phyloP scores from a whole-genome alignment of 2,797 vertebrate genomes.

The Agapornis canus region DNA sequence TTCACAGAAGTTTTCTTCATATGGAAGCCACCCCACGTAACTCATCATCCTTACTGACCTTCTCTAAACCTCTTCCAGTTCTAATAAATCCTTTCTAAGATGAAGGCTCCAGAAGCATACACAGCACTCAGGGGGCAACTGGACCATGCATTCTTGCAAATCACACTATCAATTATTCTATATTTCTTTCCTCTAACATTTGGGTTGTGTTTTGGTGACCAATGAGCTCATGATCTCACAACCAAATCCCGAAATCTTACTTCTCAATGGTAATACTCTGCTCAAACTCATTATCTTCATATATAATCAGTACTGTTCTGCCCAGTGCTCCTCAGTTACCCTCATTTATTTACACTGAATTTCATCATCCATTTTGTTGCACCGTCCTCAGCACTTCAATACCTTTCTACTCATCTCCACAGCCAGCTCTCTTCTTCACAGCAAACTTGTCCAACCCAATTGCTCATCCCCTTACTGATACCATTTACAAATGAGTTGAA shows the following conservation, averaged over 20 bases:
- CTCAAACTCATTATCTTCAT: not conserved
- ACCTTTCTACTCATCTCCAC: not conserved
- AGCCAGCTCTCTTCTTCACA: not conserved
- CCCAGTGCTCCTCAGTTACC: not conserved
- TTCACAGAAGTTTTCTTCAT: not conserved
- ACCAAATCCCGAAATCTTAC: not conserved
- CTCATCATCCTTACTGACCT: not conserved
- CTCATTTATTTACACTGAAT: not conserved
- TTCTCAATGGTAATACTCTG: not conserved
- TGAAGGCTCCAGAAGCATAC: not conserved
- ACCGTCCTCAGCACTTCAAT: not conserved
- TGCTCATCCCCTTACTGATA: not conserved
- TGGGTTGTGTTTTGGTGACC: not conserved
- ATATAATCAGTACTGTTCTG: not conserved
- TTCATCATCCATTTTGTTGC: not conserved
- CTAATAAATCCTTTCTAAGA: not conserved
- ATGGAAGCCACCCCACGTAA: not conserved
- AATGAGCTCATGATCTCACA: not conserved
- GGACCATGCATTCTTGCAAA: not conserved
- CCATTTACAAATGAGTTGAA: fast-evolving
- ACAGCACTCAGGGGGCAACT: not conserved
- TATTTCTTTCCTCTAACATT: not conserved
- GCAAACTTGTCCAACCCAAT: not conserved
- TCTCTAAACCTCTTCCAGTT: not conserved
- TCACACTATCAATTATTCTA: not conserved